Evolutionary conservation across 2,888 invertebrate genomes (phyloP).

Genomic region (Drosophila putrida): DNA sequence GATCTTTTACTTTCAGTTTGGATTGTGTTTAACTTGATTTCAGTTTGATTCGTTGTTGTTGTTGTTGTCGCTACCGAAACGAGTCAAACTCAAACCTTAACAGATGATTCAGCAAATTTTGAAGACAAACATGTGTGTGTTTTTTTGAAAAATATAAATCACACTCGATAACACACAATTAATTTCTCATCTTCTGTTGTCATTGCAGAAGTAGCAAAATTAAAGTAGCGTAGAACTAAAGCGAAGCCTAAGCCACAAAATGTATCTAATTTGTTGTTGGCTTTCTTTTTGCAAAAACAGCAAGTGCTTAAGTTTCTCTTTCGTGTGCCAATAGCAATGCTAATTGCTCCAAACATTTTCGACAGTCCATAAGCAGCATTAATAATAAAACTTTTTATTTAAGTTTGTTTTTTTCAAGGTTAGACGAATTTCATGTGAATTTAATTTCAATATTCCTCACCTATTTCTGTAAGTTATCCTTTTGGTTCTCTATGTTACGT

Average conservation of each 20-base stretch:
- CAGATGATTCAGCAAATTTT: constrained; percentile 37
- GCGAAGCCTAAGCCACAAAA: constrained; percentile 68
- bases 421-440: not conserved
- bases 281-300: constrained; percentile 52
- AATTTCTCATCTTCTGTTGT: constrained; percentile 58
- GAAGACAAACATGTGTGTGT: constrained; percentile 32
- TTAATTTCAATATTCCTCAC: not conserved
- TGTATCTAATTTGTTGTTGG: constrained; percentile 72
- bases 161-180: constrained; percentile 58
- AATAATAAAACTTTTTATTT: constrained; percentile 18
- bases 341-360: constrained; percentile 49
- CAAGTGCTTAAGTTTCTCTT: constrained; percentile 72
- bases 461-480: too few species aligned
- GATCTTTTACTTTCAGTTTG: constrained; percentile 65
- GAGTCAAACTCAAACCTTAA: constrained; percentile 2
- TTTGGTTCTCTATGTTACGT: not conserved
- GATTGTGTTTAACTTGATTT: constrained; percentile 43
- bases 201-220: constrained; percentile 49
- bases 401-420: not conserved
- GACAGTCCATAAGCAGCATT: constrained; percentile 37
- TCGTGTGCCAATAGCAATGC: constrained; percentile 67
- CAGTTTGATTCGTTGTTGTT: constrained; percentile 31
- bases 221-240: constrained; percentile 78
- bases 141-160: constrained; percentile 21
- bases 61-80: constrained; percentile 46